phyloP scores from a whole-genome alignment of 1,140 invertebrate genomes.

The Meloidogyne hapla region DNA sequence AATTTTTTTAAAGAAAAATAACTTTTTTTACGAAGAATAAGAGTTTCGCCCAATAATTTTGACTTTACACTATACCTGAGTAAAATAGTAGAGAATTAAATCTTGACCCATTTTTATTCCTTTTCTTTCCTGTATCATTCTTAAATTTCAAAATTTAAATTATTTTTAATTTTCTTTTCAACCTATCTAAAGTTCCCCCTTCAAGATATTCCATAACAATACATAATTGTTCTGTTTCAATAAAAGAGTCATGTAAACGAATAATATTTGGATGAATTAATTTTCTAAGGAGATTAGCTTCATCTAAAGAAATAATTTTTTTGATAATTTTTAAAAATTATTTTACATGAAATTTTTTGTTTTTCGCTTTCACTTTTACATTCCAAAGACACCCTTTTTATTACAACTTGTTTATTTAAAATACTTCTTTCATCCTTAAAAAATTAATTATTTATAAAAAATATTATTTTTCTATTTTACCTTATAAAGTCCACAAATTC shows the following conservation, averaged over 20 bases:
- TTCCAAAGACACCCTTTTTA: conserved; percentile 40
- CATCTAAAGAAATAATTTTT: conserved; percentile 46
- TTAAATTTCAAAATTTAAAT: neutral
- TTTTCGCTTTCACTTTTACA: conserved; percentile 40
- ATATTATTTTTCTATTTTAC: neutral
- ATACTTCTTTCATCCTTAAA: conserved; percentile 25
- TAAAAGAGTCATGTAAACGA: conserved; percentile 68
- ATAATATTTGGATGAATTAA: conserved; percentile 69
- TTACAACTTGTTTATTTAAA: conserved; percentile 42
- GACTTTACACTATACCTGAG: conserved; percentile 62
- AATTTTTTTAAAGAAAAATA: no score
- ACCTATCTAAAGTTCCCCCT: conserved; percentile 67
- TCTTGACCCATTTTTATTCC: conserved; percentile 65
- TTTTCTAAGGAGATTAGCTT: conserved; percentile 67
- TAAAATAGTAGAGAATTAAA: conserved; percentile 69
- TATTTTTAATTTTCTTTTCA: neutral
- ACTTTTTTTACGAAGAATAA: no score
- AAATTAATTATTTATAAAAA: neutral
- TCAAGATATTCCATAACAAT: conserved; percentile 69
- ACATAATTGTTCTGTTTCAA: conserved; percentile 65
- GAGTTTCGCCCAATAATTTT: no score
- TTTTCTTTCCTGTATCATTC: conserved; percentile 66
- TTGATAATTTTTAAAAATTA: conserved; percentile 7
- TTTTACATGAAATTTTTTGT: conserved; percentile 34
- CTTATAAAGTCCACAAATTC: conserved; percentile 30